Conservation (phyloP, 1,140 invertebrate species). For the Macrobrachium rosenbergii region DNA sequence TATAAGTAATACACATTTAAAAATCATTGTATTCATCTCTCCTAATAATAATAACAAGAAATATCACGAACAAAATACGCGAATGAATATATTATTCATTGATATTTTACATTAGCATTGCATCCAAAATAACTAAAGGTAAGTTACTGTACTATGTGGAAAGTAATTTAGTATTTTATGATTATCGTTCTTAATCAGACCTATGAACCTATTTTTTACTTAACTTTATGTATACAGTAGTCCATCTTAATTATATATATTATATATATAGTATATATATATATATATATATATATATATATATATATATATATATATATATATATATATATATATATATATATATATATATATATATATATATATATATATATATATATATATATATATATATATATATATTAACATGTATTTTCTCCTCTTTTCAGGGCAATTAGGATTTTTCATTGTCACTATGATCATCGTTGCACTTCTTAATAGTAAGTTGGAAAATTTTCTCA, state of each 20-base stretch:
- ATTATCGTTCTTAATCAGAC: too few species aligned
- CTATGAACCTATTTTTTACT: neutral
- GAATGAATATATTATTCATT: too few species aligned
- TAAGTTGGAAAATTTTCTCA: neutral
- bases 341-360: conserved; percentile 20
- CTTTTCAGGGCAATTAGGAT: conserved; percentile 37
- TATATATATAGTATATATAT: neutral
- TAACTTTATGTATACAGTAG: neutral
- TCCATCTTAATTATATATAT: too few species aligned
- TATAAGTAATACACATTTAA: too few species aligned
- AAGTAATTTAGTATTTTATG: too few species aligned
- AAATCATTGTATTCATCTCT: too few species aligned
- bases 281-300: neutral
- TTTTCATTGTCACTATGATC: conserved; percentile 29
- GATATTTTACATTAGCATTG: too few species aligned
- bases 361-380: conserved; percentile 7
- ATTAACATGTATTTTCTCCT: neutral
- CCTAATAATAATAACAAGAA: too few species aligned
- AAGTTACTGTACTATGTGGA: too few species aligned
- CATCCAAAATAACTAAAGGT: too few species aligned
- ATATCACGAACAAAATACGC: too few species aligned
- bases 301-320: neutral
- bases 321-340: conserved; percentile 22
- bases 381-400: conserved; percentile 19
- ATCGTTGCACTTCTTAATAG: conserved; percentile 36